A percentile compares a stretch with the other conserved stretches of the same genome.
Conservation (phyloP, 2,888 invertebrate genomes). For the Acronicta alni region DNA sequence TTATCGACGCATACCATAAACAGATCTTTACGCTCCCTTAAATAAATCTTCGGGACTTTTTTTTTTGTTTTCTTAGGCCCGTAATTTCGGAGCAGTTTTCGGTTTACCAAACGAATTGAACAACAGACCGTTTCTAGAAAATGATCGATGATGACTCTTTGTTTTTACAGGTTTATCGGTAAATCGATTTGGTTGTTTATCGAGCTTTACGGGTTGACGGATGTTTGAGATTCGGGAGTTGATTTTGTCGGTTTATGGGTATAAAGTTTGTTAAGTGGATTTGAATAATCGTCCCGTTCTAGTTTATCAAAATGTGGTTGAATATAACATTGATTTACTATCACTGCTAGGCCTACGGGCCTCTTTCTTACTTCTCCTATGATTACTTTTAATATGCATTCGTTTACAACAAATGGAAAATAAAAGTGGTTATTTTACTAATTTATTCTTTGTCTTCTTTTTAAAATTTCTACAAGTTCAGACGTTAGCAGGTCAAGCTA, state of each 20-base stretch:
- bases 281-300: not conserved
- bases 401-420: no score
- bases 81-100: constrained; percentile 82
- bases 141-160: constrained; percentile 84
- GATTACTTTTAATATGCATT: not conserved
- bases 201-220: constrained; percentile 62
- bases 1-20: constrained; percentile 89
- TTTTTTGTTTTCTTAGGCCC: constrained; percentile 85
- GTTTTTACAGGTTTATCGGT: constrained; percentile 83
- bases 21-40: constrained; percentile 90
- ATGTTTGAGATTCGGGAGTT: constrained; percentile 59
- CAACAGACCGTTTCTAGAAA: constrained; percentile 67
- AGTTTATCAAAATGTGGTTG: not conserved
- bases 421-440: no score
- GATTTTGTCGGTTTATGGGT: constrained; percentile 48
- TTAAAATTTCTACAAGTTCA: no score
- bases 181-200: constrained; percentile 72
- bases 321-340: not conserved
- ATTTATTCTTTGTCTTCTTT: no score
- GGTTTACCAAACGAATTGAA: constrained; percentile 77
- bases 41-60: constrained; percentile 86
- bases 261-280: constrained; percentile 5
- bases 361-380: not conserved
- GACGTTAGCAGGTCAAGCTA: no score
- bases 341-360: not conserved